Conservation (phyloP, 2,888 invertebrate species). For the Apoda limacodes region DNA sequence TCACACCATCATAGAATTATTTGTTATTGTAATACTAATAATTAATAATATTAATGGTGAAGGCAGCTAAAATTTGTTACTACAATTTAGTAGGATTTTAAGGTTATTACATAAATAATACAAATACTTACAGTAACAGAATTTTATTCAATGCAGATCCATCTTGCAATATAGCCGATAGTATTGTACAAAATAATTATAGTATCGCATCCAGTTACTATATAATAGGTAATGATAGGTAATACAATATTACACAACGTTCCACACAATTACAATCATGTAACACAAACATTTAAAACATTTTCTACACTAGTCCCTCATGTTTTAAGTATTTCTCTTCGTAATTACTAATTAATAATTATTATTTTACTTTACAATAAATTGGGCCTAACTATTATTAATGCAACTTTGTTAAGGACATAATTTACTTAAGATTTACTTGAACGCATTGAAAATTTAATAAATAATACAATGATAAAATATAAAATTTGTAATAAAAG, state of each 20-base stretch:
- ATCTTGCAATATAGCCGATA: slow-evolving; percentile 65
- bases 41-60: no score
- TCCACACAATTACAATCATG: slow-evolving; percentile 63
- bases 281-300: slow-evolving; percentile 64
- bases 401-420: slow-evolving; percentile 58
- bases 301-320: slow-evolving; percentile 54
- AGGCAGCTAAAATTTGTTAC: no score
- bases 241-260: slow-evolving; percentile 58
- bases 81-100: no score
- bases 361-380: slow-evolving; percentile 59
- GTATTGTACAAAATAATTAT: slow-evolving; percentile 68
- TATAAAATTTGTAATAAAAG: slow-evolving; percentile 30
- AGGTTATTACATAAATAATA: slow-evolving; percentile 34
- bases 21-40: no score
- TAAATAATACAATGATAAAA: slow-evolving; percentile 34
- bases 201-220: slow-evolving; percentile 48
- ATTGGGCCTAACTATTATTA: slow-evolving; percentile 65
- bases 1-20: no score
- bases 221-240: slow-evolving; percentile 48
- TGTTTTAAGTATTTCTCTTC: slow-evolving; percentile 60
- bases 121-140: slow-evolving; percentile 61
- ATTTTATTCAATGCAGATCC: slow-evolving; percentile 68
- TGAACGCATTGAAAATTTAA: no score
- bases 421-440: no score
- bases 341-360: slow-evolving; percentile 49